Percentiles rank a stretch among this genome's conserved stretches.
Conservation (phyloP, 2,113 vertebrate genomes). For the Siniperca chuatsi region DNA sequence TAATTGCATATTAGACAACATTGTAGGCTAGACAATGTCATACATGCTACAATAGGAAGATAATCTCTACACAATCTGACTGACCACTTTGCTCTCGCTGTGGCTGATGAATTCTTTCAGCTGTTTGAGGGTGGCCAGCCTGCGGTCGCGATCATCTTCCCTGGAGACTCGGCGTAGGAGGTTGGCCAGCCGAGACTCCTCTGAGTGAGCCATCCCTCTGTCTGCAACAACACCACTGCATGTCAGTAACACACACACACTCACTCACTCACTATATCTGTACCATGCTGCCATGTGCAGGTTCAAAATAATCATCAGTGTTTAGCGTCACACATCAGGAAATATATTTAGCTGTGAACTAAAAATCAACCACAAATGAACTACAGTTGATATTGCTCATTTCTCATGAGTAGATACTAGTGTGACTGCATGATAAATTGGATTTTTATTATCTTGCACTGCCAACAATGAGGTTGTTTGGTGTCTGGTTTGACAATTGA, state of each 20-base stretch:
- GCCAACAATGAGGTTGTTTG: neutral
- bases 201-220: constrained; percentile 97
- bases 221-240: constrained; percentile 80
- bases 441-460: neutral
- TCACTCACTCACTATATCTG: too few relatives aligned
- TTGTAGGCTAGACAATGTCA: too few relatives aligned
- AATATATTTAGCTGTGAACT: neutral
- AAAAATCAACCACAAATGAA: neutral
- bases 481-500: neutral
- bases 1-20: too few relatives aligned
- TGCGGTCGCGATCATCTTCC: constrained; percentile 99
- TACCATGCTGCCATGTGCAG: neutral
- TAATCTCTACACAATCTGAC: constrained; percentile 24
- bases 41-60: neutral
- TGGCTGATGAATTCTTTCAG: constrained; percentile 99
- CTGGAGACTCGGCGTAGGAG: constrained; percentile 98
- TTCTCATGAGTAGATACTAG: neutral
- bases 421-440: neutral
- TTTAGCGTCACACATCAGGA: neutral
- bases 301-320: neutral
- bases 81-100: constrained; percentile 97
- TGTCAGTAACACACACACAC: neutral
- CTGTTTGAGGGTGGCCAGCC: constrained; percentile 98
- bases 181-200: constrained; percentile 99
- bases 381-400: neutral